Evolutionary conservation across 2,113 vertebrate species (phyloP).

Genomic region (Bubo scandiacus): DNA sequence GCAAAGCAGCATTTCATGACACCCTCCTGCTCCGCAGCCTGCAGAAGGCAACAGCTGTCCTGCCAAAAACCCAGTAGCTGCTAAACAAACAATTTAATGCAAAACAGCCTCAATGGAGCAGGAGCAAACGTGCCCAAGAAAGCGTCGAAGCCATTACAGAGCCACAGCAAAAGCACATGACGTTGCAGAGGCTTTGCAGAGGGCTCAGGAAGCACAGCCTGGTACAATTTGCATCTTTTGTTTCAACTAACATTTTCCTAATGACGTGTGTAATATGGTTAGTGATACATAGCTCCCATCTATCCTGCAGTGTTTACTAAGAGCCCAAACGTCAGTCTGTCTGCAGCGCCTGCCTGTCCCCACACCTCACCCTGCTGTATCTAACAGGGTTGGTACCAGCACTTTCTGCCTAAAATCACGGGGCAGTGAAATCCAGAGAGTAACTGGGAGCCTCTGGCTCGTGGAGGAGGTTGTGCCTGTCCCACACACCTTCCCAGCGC

Average conservation of each 20-base stretch:
- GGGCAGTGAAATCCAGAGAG: not conserved
- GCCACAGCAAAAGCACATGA: not conserved
- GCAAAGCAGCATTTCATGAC: fast-evolving
- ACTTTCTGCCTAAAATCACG: not conserved
- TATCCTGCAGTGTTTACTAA: fast-evolving
- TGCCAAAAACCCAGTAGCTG: conserved; percentile 40
- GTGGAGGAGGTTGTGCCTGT: fast-evolving
- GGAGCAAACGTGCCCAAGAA: conserved; percentile 49
- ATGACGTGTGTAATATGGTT: not conserved
- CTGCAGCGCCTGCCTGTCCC: not conserved
- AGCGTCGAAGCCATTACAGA: not conserved
- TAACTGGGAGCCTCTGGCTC: not conserved
- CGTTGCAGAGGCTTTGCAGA: not conserved
- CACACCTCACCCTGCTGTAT: not conserved
- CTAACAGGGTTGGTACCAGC: not conserved
- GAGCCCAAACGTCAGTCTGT: not conserved
- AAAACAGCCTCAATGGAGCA: not conserved
- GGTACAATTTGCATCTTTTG: not conserved
- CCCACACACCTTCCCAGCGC: fast-evolving
- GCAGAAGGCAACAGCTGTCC: not conserved
- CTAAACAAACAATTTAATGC: conserved; percentile 59
- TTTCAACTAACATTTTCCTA: not conserved
- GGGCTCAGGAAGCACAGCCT: not conserved
- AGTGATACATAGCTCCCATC: not conserved
- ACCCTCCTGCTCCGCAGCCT: not conserved